Percentiles rank a stretch among this genome's conserved stretches.
Evolutionary conservation across 2,797 vertebrate species (phyloP).

Genomic region (Pteronotus mesoamericanus): DNA sequence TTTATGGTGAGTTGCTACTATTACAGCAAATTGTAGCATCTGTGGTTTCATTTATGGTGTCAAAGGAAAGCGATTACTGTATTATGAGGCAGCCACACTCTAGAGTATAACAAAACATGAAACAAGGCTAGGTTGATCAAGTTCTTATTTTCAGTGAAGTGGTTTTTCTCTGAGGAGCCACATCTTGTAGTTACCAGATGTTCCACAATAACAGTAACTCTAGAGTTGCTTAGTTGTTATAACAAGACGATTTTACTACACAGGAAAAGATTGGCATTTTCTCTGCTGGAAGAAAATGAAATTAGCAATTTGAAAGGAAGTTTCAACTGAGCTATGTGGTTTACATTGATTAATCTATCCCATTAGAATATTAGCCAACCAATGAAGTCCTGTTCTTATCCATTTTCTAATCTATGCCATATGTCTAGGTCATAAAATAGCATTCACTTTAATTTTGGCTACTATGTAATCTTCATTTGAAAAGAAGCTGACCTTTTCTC

Average conservation of each 20-base stretch:
- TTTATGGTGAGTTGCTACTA: slow-evolving; percentile 73
- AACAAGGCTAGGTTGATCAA: slow-evolving; percentile 76
- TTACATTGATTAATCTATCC: slow-evolving; percentile 81
- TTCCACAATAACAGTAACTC: slow-evolving; percentile 80
- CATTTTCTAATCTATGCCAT: slow-evolving; percentile 72
- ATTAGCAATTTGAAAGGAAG: slow-evolving; percentile 77
- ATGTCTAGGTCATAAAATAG: slow-evolving; percentile 74
- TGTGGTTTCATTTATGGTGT: slow-evolving; percentile 77
- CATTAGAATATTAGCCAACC: slow-evolving; percentile 79
- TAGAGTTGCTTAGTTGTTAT: slow-evolving; percentile 76
- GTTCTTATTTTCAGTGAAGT: slow-evolving; percentile 77
- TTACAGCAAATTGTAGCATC: slow-evolving; percentile 75
- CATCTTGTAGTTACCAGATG: slow-evolving; percentile 84
- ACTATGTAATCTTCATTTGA: slow-evolving; percentile 43
- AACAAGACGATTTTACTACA: slow-evolving; percentile 80
- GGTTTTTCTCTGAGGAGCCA: slow-evolving; percentile 79
- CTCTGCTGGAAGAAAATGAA: slow-evolving; percentile 82
- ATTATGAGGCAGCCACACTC: slow-evolving; percentile 72
- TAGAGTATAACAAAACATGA: slow-evolving; percentile 80
- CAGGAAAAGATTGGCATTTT: slow-evolving; percentile 78
- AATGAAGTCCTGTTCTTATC: slow-evolving; percentile 54
- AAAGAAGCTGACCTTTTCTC: slow-evolving; percentile 54
- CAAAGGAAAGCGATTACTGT: slow-evolving; percentile 77
- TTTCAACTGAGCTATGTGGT: slow-evolving; percentile 78
- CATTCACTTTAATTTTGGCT: slow-evolving; percentile 69